Percentiles rank a stretch among this genome's conserved stretches.
phyloP scores from a whole-genome alignment of 2,797 vertebrate genomes.

The Telmatherina bonti region DNA sequence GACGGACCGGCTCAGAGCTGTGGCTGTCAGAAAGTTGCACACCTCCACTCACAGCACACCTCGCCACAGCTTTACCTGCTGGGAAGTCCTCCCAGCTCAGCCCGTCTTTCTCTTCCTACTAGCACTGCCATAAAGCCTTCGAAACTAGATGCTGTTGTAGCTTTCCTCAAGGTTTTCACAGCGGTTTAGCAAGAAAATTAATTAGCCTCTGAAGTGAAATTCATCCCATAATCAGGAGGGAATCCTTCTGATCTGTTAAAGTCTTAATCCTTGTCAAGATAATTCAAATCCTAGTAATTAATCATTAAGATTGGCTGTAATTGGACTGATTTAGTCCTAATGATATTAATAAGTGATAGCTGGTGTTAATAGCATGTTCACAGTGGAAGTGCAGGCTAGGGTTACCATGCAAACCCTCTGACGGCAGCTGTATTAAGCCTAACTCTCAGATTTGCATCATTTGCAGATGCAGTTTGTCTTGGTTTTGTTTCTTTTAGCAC shows the following conservation, averaged over 20 bases:
- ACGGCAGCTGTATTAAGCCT: neutral
- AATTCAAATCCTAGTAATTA: slow-evolving; percentile 51
- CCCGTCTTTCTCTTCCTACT: neutral
- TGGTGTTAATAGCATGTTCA: slow-evolving; percentile 29
- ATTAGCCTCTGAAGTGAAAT: slow-evolving; percentile 31
- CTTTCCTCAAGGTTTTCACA: slow-evolving; percentile 19
- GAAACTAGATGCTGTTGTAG: neutral
- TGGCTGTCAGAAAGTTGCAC: slow-evolving; percentile 14
- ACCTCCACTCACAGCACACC: neutral
- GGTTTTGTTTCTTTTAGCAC: neutral
- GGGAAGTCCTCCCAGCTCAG: neutral
- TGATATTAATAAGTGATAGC: slow-evolving; percentile 26
- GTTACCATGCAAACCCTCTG: neutral
- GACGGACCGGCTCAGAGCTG: slow-evolving; percentile 78
- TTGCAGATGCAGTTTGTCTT: neutral
- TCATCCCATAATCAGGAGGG: slow-evolving; percentile 19
- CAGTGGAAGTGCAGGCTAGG: neutral
- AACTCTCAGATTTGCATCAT: neutral
- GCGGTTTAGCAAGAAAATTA: slow-evolving; percentile 30
- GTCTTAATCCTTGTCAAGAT: slow-evolving; percentile 41
- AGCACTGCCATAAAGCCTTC: neutral
- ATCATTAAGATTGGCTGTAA: slow-evolving; percentile 33
- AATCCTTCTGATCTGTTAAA: slow-evolving; percentile 36
- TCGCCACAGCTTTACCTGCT: slow-evolving; percentile 11
- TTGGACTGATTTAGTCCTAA: slow-evolving; percentile 26